Percentiles rank a stretch among this genome's conserved stretches.
phyloP scores from a whole-genome alignment of 2,888 invertebrate species.

The Tholera decimalis region DNA sequence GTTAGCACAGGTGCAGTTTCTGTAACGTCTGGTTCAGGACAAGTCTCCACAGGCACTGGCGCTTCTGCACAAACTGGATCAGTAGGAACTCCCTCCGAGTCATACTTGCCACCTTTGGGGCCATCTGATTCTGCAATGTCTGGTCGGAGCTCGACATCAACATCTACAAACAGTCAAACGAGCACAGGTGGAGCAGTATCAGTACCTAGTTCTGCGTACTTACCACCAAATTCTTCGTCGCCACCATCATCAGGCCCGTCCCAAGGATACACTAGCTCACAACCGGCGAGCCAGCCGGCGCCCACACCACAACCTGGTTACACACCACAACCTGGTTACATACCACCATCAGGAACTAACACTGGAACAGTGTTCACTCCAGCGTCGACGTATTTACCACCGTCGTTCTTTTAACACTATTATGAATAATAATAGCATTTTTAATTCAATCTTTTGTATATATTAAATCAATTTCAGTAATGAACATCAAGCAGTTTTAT shows the following conservation, averaged over 20 bases:
- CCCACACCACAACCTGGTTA: constrained; percentile 64
- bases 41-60: constrained; percentile 34
- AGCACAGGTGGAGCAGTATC: constrained; percentile 54
- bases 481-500: constrained; percentile 14
- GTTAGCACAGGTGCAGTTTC: constrained; percentile 55
- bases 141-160: constrained; percentile 34
- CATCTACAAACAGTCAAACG: constrained; percentile 44
- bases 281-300: constrained; percentile 50
- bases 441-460: constrained; percentile 23
- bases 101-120: constrained; percentile 71
- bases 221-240: constrained; percentile 63
- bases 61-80: constrained; percentile 32
- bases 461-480: constrained; percentile 28
- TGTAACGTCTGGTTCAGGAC: constrained; percentile 50
- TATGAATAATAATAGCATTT: not conserved
- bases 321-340: constrained; percentile 75
- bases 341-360: constrained; percentile 70
- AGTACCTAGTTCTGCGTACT: constrained; percentile 65
- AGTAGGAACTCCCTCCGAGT: constrained; percentile 60
- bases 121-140: constrained; percentile 44
- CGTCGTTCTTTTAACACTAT: constrained; percentile 72
- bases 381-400: constrained; percentile 82
- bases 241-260: constrained; percentile 58
- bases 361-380: constrained; percentile 72
- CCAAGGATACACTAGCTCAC: constrained; percentile 45